These are phyloP conservation scores for Lytechinus pictus DNA, from an alignment of 35 echinoderm and acorn worm genomes.

Conservation along the genomic window DNA sequence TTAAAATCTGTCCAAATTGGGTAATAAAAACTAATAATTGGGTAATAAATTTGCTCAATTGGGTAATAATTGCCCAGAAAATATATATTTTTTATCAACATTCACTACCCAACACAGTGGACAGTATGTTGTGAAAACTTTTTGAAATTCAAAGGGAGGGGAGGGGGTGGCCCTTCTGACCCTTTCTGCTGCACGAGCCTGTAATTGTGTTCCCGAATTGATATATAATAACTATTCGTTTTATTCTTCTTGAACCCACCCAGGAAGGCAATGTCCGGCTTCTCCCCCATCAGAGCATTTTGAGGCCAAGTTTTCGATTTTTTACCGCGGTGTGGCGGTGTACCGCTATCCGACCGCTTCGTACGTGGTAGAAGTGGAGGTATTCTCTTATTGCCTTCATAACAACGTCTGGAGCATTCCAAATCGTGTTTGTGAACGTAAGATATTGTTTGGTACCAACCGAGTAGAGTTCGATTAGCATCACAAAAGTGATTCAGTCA, in stretches of 20 bases:
- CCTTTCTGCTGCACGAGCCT: too few species aligned
- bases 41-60: too few species aligned
- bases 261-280: not conserved
- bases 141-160: too few species aligned
- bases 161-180: too few species aligned
- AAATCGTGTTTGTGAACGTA: not conserved
- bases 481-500: not conserved
- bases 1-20: too few species aligned
- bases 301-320: not conserved
- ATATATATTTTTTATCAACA: too few species aligned
- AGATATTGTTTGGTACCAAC: not conserved
- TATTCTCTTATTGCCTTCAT: not conserved
- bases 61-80: too few species aligned
- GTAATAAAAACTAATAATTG: too few species aligned
- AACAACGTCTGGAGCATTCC: not conserved
- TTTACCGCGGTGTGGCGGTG: constrained; percentile 27
- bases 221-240: not conserved
- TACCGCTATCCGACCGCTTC: not conserved
- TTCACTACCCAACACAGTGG: too few species aligned
- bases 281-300: not conserved
- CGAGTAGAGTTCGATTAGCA: not conserved
- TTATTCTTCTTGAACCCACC: not conserved
- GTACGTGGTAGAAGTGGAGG: not conserved
- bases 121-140: too few species aligned
- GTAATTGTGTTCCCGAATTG: too few species aligned